Conservation (phyloP, 2,797 vertebrate species). For the Mareca penelope region DNA sequence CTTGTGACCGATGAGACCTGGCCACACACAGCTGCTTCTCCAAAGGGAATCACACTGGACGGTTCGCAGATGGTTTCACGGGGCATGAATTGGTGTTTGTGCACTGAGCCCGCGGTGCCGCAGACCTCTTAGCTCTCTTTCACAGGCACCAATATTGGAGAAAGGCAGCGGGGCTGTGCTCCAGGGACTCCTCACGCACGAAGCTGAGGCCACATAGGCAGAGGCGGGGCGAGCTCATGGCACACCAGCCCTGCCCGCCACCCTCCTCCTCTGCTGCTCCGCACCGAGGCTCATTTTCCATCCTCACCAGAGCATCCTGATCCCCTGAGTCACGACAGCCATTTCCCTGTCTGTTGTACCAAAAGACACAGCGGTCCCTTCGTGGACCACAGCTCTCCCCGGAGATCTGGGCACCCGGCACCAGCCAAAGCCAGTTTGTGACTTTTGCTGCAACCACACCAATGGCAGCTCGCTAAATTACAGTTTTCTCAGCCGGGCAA, state of each 20-base stretch:
- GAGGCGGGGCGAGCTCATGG: not conserved
- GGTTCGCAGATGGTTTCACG: not conserved
- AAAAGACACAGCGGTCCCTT: not conserved
- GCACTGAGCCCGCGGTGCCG: not conserved
- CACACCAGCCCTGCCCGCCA: not conserved
- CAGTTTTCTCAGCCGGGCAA: not conserved
- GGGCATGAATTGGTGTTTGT: not conserved
- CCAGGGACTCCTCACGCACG: not conserved
- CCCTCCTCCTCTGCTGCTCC: not conserved
- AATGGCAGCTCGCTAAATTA: not conserved
- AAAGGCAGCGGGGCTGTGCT: not conserved
- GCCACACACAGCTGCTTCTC: not conserved
- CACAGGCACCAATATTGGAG: not conserved
- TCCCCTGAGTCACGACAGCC: not conserved
- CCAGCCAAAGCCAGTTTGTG: not conserved
- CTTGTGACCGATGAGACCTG: not conserved
- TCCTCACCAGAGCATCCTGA: not conserved
- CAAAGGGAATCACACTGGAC: not conserved
- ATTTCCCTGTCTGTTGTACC: not conserved
- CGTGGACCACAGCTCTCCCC: accelerated
- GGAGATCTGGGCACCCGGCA: accelerated
- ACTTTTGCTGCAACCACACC: not conserved
- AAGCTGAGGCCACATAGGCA: not conserved
- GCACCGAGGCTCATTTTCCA: not conserved
- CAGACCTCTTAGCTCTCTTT: not conserved